Evolutionary conservation across 2,888 invertebrate genomes (phyloP).

Genomic region (Polymixis flavicincta): DNA sequence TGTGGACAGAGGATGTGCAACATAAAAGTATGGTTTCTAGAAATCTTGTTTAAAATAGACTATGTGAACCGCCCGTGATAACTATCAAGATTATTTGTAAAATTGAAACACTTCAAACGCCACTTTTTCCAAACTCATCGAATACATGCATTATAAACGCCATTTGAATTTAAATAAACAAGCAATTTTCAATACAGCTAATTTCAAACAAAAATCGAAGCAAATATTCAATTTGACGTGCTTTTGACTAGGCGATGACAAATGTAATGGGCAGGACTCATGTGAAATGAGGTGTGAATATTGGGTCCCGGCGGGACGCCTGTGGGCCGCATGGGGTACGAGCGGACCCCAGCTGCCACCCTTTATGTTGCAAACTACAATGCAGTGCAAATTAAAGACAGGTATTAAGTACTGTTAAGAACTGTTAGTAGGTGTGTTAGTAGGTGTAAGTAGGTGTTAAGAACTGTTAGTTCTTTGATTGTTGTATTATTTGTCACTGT

Average conservation of each 20-base stretch:
- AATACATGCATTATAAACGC: conserved; percentile 11
- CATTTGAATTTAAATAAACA: conserved; percentile 53
- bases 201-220: conserved; percentile 70
- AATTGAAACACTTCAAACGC: too few relatives aligned
- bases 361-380: conserved; percentile 79
- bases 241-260: conserved; percentile 79
- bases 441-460: too few relatives aligned
- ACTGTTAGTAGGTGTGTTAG: too few relatives aligned
- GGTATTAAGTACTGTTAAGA: conserved; percentile 80
- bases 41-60: neutral
- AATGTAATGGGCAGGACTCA: conserved; percentile 83
- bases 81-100: neutral
- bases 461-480: conserved; percentile 72
- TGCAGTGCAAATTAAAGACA: conserved; percentile 82
- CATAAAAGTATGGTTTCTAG: neutral
- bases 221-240: conserved; percentile 77
- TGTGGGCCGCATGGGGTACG: conserved; percentile 76
- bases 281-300: conserved; percentile 91
- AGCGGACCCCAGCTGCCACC: conserved; percentile 81
- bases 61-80: neutral
- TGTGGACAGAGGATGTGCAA: neutral
- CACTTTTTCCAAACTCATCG: neutral
- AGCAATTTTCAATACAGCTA: conserved; percentile 71
- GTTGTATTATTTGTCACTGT: conserved; percentile 66
- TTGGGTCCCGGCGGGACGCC: conserved; percentile 85